Conservation (phyloP, 2,888 invertebrate species). For the Sphinx pinastri region DNA sequence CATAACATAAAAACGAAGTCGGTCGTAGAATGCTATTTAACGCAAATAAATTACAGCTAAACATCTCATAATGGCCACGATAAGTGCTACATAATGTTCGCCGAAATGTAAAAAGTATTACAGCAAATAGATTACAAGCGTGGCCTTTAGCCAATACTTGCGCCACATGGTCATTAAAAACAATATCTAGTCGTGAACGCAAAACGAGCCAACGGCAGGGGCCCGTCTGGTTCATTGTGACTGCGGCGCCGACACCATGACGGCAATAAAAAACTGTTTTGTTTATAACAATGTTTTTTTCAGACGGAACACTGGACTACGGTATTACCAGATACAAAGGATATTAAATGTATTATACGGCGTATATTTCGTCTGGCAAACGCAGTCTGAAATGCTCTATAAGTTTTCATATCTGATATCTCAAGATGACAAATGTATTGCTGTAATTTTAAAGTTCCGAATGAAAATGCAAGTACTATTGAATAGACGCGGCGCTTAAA, state of each 20-base stretch:
- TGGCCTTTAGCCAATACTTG: slow-evolving; percentile 10
- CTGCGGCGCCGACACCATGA: slow-evolving; percentile 21
- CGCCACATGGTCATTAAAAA: slow-evolving; percentile 21
- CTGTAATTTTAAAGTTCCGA: no score
- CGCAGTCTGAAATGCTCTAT: neutral
- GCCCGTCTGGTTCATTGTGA: slow-evolving; percentile 19
- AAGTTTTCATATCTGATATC: no score
- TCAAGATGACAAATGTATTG: no score
- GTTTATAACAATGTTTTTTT: slow-evolving; percentile 9
- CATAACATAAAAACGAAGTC: no score
- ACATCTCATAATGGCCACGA: neutral
- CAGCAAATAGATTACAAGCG: neutral
- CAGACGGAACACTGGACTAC: neutral
- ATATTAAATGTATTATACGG: neutral
- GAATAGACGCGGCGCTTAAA: no score
- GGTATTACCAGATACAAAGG: neutral
- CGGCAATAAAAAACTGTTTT: slow-evolving; percentile 19
- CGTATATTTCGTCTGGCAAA: neutral
- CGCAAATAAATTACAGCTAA: no score
- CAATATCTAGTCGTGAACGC: slow-evolving; percentile 16
- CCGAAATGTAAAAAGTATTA: neutral
- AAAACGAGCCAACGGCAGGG: slow-evolving; percentile 12
- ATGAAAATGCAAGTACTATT: no score
- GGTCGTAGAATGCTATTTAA: no score
- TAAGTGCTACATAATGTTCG: neutral